Percentiles rank a stretch among this genome's conserved stretches.
Conservation (phyloP, 30 jellyfish, hydroid and myxozoan species). For the Cassiopea xamachana region DNA sequence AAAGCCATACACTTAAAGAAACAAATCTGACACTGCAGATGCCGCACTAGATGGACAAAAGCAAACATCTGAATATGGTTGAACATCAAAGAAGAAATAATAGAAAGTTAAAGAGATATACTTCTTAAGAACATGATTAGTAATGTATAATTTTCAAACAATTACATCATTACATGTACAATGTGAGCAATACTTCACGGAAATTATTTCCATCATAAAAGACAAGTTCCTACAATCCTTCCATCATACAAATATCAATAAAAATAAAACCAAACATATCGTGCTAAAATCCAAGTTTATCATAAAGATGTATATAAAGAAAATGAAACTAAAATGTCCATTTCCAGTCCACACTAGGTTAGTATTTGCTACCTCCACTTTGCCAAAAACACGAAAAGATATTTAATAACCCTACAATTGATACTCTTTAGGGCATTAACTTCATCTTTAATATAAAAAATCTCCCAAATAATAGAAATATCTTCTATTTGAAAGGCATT, state of each 20-base stretch:
- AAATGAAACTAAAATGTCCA: background rate
- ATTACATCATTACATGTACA: conserved; percentile 44
- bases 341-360: background rate
- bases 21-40: no score
- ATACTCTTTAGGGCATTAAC: no score
- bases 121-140: background rate
- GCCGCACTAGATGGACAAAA: no score
- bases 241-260: conserved; percentile 48
- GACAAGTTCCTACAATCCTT: background rate
- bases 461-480: no score
- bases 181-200: conserved; percentile 54
- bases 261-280: conserved; percentile 1
- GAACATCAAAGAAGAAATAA: no score
- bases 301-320: background rate
- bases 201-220: conserved; percentile 54
- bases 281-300: conserved; percentile 21
- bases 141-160: conserved; percentile 15
- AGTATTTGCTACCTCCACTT: background rate
- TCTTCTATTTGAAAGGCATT: no score
- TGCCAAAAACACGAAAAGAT: no score
- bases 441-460: no score
- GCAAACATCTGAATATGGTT: no score
- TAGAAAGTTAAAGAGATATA: background rate
- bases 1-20: no score
- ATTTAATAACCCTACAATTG: no score